Conservation (phyloP, 2,888 invertebrate genomes). For the Caenorhabditis panamensis region DNA sequence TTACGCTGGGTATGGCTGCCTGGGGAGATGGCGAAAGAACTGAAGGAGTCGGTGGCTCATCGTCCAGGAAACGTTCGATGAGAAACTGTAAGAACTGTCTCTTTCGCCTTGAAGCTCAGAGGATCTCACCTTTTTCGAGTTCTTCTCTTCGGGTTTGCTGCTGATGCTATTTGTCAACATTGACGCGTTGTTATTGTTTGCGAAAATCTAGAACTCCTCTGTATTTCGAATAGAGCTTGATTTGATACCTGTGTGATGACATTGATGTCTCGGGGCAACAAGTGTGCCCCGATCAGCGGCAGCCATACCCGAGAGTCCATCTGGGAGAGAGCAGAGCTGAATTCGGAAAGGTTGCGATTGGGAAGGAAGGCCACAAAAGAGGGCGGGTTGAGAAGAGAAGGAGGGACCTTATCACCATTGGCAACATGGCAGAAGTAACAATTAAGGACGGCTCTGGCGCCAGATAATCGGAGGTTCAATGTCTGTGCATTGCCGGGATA, state of each 20-base stretch:
- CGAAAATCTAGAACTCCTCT: constrained; percentile 31
- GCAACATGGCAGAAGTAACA: not conserved
- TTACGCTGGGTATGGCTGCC: constrained; percentile 63
- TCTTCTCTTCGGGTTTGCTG: constrained; percentile 60
- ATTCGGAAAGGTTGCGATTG: not conserved
- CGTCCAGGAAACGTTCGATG: constrained; percentile 59
- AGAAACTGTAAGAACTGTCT: constrained; percentile 40
- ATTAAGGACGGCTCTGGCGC: constrained; percentile 40
- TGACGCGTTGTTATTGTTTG: constrained; percentile 46
- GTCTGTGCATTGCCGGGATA: constrained; percentile 17
- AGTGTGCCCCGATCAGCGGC: constrained; percentile 52
- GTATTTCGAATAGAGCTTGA: not conserved
- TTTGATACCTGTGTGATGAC: constrained; percentile 47
- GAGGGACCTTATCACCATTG: constrained; percentile 28
- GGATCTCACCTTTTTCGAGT: constrained; percentile 50
- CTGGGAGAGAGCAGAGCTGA: constrained; percentile 18
- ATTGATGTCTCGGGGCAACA: constrained; percentile 42
- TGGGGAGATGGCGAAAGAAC: constrained; percentile 46
- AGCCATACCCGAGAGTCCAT: constrained; percentile 67
- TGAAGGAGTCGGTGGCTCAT: constrained; percentile 38
- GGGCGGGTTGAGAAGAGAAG: not conserved
- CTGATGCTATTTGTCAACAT: constrained; percentile 25
- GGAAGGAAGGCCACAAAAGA: constrained; percentile 5
- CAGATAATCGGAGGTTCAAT: constrained; percentile 32
- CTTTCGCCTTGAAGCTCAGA: not conserved